Conservation (phyloP, 1,140 invertebrate genomes). For the Apocrypta bakeri region DNA sequence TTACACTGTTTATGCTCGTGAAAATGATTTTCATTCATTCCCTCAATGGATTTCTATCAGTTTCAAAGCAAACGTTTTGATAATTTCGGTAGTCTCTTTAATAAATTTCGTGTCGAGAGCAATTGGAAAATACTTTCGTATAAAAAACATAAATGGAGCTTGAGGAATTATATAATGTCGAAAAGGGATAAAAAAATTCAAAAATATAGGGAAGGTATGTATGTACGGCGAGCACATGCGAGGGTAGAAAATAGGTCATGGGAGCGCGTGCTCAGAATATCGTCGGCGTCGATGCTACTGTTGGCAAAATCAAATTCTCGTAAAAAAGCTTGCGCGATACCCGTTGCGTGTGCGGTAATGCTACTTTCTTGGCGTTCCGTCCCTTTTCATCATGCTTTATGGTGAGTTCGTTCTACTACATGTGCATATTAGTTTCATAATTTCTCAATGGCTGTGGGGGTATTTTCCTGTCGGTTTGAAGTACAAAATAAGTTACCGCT, state of each 20-base stretch:
- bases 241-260: background rate
- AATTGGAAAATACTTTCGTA: background rate
- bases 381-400: background rate
- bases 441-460: background rate
- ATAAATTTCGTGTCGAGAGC: background rate
- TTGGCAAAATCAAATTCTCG: no score
- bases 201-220: background rate
- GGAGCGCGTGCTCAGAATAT: background rate
- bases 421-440: background rate
- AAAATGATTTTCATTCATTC: background rate
- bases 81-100: background rate
- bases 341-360: background rate
- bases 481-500: background rate
- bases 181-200: background rate
- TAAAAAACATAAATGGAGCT: background rate
- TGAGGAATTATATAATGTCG: background rate
- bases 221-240: background rate
- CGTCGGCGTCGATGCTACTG: no score
- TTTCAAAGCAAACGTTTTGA: background rate
- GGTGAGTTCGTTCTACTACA: background rate
- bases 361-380: background rate
- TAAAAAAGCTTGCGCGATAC: no score
- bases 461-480: background rate
- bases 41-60: background rate
- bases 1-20: no score